phyloP scores from a whole-genome alignment of 2,113 vertebrate genomes.

The Tor tambroides region DNA sequence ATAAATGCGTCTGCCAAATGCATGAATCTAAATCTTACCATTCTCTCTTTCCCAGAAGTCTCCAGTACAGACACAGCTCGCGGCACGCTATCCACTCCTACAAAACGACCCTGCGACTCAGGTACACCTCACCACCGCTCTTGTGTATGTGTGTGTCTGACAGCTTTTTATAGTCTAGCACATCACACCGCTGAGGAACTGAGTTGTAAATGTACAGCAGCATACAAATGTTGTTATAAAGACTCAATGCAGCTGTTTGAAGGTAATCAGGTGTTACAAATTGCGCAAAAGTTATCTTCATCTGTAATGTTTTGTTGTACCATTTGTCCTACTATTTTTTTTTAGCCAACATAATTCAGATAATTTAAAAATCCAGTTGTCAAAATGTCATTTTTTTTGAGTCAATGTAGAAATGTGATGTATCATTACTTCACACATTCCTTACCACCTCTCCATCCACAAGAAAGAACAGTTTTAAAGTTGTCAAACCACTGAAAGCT shows the following conservation, averaged over 20 bases:
- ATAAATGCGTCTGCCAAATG: slow-evolving; percentile 6
- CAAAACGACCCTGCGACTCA: slow-evolving; percentile 88
- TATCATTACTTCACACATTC: neutral
- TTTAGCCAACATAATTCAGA: neutral
- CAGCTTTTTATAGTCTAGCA: slow-evolving; percentile 25
- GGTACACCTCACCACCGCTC: slow-evolving; percentile 70
- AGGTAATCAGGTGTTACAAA: neutral
- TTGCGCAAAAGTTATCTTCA: neutral
- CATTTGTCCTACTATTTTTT: neutral
- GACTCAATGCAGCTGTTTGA: too few relatives aligned
- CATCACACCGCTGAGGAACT: neutral
- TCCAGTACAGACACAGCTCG: slow-evolving; percentile 88
- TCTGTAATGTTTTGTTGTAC: neutral
- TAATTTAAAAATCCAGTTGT: neutral
- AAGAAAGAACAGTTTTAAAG: neutral
- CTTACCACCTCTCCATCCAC: neutral
- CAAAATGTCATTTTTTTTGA: neutral
- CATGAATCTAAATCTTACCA: neutral
- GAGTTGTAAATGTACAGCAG: slow-evolving; percentile 22
- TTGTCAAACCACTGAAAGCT: neutral
- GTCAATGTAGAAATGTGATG: neutral
- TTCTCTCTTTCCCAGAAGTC: slow-evolving; percentile 75
- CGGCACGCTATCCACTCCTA: slow-evolving; percentile 84
- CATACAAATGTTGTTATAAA: too few relatives aligned
- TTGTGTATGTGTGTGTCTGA: slow-evolving; percentile 14